These are phyloP conservation scores for Hemithea aestivaria DNA, from an alignment of 2,888 invertebrate genomes.

Conservation along the genomic window DNA sequence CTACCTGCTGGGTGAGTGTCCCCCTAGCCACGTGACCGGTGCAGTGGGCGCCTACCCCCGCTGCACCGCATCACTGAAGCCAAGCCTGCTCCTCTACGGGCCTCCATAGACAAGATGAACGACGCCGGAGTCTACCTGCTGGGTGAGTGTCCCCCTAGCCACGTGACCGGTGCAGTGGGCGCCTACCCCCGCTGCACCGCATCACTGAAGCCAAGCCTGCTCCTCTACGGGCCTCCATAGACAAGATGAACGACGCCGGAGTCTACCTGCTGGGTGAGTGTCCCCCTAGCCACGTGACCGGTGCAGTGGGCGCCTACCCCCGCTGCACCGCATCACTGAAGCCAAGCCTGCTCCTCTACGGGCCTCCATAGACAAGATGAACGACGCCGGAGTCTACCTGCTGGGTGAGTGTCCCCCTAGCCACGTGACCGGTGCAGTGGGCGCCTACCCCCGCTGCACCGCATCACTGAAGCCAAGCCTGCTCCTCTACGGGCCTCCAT, in stretches of 20 bases:
- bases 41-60: slow-evolving; percentile 96
- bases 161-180: slow-evolving; percentile 86
- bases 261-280: slow-evolving; percentile 90
- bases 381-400: slow-evolving; percentile 92
- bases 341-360: slow-evolving; percentile 82
- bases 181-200: slow-evolving; percentile 95
- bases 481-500: slow-evolving; percentile 89
- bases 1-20: slow-evolving; percentile 87
- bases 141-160: slow-evolving; percentile 70
- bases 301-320: slow-evolving; percentile 96
- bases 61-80: slow-evolving; percentile 82
- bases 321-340: slow-evolving; percentile 84
- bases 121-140: slow-evolving; percentile 94
- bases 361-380: slow-evolving; percentile 92
- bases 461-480: slow-evolving; percentile 74
- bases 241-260: slow-evolving; percentile 91
- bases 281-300: slow-evolving; percentile 66
- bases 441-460: slow-evolving; percentile 96
- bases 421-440: slow-evolving; percentile 84
- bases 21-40: slow-evolving; percentile 74
- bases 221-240: slow-evolving; percentile 90
- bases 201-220: slow-evolving; percentile 73
- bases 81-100: slow-evolving; percentile 84
- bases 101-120: slow-evolving; percentile 91
- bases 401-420: slow-evolving; percentile 79